A percentile compares a stretch with the other conserved stretches of the same genome.
phyloP scores from a whole-genome alignment of 1,140 invertebrate genomes.

The Phocides pigmalion region DNA sequence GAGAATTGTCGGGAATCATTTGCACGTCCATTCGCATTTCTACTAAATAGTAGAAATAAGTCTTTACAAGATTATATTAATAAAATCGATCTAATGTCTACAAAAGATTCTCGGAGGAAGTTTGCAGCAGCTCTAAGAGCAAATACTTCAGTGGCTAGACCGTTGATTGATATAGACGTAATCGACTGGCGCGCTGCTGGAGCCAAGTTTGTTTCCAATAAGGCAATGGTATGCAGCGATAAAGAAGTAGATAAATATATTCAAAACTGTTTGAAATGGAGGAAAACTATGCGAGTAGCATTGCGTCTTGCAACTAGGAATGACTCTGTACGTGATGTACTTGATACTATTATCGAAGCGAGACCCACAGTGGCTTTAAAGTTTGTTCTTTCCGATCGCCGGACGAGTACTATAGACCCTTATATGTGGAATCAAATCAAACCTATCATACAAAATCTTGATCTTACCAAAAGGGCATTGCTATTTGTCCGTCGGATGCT shows the following conservation, averaged over 20 bases:
- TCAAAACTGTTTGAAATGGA: slow-evolving; percentile 42
- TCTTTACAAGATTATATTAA: slow-evolving; percentile 23
- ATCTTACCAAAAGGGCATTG: slow-evolving; percentile 26
- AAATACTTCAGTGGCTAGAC: slow-evolving; percentile 46
- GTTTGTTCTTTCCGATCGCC: slow-evolving; percentile 30
- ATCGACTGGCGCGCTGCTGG: slow-evolving; percentile 46
- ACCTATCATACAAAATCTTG: slow-evolving; percentile 39
- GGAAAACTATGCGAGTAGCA: slow-evolving; percentile 38
- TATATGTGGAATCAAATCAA: slow-evolving; percentile 50
- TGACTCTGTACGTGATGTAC: slow-evolving; percentile 34
- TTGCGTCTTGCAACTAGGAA: slow-evolving; percentile 44
- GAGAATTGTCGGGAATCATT: slow-evolving; percentile 32
- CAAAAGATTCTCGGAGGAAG: slow-evolving; percentile 20
- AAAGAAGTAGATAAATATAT: slow-evolving; percentile 43
- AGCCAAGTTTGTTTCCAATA: slow-evolving; percentile 56
- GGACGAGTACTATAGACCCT: slow-evolving; percentile 32
- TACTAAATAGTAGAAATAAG: slow-evolving; percentile 18
- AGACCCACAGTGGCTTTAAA: slow-evolving; percentile 48
- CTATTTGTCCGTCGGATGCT: slow-evolving; percentile 28
- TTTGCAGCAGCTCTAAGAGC: slow-evolving; percentile 47
- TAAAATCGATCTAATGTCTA: slow-evolving; percentile 11
- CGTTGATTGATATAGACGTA: slow-evolving; percentile 44
- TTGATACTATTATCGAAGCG: slow-evolving; percentile 32
- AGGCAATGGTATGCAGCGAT: slow-evolving; percentile 43
- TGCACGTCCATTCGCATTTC: slow-evolving; percentile 40